Evolutionary conservation across 2,113 vertebrate species (phyloP), one percentile per base, ranked within the genome.

Genomic region (Silurus meridionalis): DNA sequence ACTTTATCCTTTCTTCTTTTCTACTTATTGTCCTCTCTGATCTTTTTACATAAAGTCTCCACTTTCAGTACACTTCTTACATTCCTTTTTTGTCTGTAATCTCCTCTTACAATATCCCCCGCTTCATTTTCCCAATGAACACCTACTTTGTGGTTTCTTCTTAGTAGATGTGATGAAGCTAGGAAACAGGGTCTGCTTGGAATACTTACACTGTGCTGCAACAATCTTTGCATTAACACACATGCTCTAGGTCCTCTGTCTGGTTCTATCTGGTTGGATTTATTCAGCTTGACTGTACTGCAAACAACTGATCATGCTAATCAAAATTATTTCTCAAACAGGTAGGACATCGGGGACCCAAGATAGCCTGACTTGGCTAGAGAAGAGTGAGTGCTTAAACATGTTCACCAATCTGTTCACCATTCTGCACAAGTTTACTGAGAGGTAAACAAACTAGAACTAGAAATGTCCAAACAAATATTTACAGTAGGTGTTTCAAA

Each of bases 351-450:
- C 13, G 0, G 57, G 28, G 37, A 71, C 69, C 69, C 69, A 48
- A 72, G 37, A 81, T 19, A 79, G n/a, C n/a, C 15, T 11, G 60
- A 81, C 60, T 61, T 63, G 28, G 58, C 58, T 7, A 8, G 77
- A 58, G 53, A 79, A 28, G 53, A 79, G 77, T 57, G 75, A 57
- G 13, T 15, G 15, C 53, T 57, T 79, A 79, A 81, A 63, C 15
- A 81, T 81, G 80, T 64, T 81, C 37, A 50, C 37, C 52, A 64
- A 64, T 81, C 46, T 81, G 80, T 64, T 64, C 60, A 14, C 58
- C 52, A 63, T 63, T 81, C 80, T 64, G 80, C 37, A 81, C 80
- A 81, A 64, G 37, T 81, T 81, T 64, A 81, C 21, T 50, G 80
- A 81, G 19, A 81, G 80, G 60, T 81, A 81, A 81, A 50, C 80